Base-by-base conservation (phyloP, 2,888 invertebrate species). In the Mimas tiliae region DNA sequence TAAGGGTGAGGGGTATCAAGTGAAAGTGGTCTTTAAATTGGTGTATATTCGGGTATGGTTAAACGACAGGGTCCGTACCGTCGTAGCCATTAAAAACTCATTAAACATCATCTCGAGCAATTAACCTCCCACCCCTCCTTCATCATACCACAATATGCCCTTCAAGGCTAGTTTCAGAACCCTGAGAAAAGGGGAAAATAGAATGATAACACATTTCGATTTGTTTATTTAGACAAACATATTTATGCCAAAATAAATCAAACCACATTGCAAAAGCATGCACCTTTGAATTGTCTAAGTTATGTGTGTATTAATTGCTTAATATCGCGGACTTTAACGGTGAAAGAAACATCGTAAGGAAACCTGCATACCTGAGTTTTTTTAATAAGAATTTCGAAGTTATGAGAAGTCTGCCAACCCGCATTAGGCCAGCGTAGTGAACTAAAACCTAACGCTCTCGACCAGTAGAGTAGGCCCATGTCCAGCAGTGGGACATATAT, bases 31-130 rank as follows among this genome's bases (percentile, higher is more conserved):
- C 69, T 75, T 74, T 80, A 80, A 78, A 81, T 79, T 81, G 75
- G 81, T 81, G 77, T 84, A 83, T 79, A 83, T 88, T 86, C 78
- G 82, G 86, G 79, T 77, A 79, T 78, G 83, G 83, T 87, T 91
- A 89, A 90, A 83, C 88, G 86, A 72, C 82, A 82, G 85, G 77
- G 83, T 82, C 81, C 85, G 82, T 82, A 78, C 82, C 89, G 88
- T 87, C 85, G 89, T 87, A 87, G 94, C 94, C 94, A 95, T 95
- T 95, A 95, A 95, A 95, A 95, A 95, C 94, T 95, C 94, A 94
- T 95, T 95, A 95, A 95, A 95, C 94, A 94, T 94, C 94, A 94
- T 94, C 94, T 94, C 94, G 89, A 88, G 92, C 94, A 94, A 95
- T 95, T 95, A 94, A 94, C 87, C 85, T 85, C 87, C 86, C 89